Base-by-base conservation (phyloP, 2,888 invertebrate genomes). In the Drosophila nigricruria region DNA sequence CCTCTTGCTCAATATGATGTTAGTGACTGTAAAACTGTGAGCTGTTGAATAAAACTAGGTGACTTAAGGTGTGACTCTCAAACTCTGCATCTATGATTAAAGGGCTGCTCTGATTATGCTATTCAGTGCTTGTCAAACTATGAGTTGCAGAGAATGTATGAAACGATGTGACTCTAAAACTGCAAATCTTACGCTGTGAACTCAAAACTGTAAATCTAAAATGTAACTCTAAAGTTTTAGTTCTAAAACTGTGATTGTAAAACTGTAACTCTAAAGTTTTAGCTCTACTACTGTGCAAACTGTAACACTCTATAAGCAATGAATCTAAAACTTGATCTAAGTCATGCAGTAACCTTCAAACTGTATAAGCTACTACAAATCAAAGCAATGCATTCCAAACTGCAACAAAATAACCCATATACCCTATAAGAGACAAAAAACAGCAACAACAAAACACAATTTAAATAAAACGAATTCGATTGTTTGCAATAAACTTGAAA, bases 401-500 rank as follows among this genome's bases (percentile, higher is more conserved):
- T n/a, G 16, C 16, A 25, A 14, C 25, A 45, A n/a, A 3, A 1
- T 1, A 25, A 36, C 9, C 27, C 9, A 42, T 56, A 56, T 56
- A 30, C 38, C 40, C 40, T 8, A 25, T 40, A 20, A 9, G 9
- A 16, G 5, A 53, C n/a, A 6, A 34, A 47, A 49, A 20, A 23
- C n/a, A 70, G 52, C 34, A 79, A 43, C 9, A 20, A 53, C 40
- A 63, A 43, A 30, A 61, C 54, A 68, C 69, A 68, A 71, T 57
- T 77, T 56, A 64, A 77, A 76, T 61, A 53, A 66, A 79, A 57
- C 65, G 25, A 70, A 75, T 79, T 75, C 79, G 77, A 71, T 79
- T 75, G 75, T 65, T 79, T 74, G 75, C 75, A 64, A 79, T 79
- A 67, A 77, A 71, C 76, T 79, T 68, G 67, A 70, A 67, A 50